phyloP scores from a whole-genome alignment of 2,888 invertebrate genomes.

The Iphiclides podalirius region DNA sequence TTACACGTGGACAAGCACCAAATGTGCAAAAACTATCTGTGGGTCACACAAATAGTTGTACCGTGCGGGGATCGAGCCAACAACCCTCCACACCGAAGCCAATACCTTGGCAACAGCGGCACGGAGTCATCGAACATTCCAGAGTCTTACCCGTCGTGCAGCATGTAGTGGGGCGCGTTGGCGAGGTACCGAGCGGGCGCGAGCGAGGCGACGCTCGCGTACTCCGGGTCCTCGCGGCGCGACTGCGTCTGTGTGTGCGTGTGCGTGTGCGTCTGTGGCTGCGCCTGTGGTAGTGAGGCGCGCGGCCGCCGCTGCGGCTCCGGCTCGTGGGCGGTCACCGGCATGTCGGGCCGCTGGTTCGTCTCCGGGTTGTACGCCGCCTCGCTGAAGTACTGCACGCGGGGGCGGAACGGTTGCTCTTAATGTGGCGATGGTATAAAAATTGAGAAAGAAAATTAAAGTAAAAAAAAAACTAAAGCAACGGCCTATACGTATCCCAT shows the following conservation, averaged over 20 bases:
- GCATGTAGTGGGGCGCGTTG: conserved; percentile 57
- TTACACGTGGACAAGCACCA: no score
- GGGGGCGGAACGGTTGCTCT: not conserved
- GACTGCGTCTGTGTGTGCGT: conserved; percentile 66
- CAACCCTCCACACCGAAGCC: no score
- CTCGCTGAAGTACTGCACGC: conserved; percentile 90
- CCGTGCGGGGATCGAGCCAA: no score
- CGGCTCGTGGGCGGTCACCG: conserved; percentile 69
- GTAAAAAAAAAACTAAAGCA: no score
- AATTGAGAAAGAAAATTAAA: no score
- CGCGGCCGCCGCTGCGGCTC: conserved; percentile 70
- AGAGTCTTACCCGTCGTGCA: conserved; percentile 71
- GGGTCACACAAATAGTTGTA: no score
- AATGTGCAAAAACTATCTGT: no score
- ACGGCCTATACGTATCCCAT: no score
- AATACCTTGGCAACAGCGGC: no score
- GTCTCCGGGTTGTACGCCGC: conserved; percentile 94
- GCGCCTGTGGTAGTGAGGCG: conserved; percentile 57
- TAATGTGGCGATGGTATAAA: no score
- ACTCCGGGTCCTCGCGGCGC: conserved; percentile 67
- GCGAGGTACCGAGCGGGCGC: conserved; percentile 57
- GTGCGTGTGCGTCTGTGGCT: no score
- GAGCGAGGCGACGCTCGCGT: conserved; percentile 67
- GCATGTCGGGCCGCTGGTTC: conserved; percentile 83
- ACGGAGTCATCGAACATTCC: no score